phyloP scores from a whole-genome alignment of 2,113 vertebrate species.

The Pomatorhinus ruficollis region DNA sequence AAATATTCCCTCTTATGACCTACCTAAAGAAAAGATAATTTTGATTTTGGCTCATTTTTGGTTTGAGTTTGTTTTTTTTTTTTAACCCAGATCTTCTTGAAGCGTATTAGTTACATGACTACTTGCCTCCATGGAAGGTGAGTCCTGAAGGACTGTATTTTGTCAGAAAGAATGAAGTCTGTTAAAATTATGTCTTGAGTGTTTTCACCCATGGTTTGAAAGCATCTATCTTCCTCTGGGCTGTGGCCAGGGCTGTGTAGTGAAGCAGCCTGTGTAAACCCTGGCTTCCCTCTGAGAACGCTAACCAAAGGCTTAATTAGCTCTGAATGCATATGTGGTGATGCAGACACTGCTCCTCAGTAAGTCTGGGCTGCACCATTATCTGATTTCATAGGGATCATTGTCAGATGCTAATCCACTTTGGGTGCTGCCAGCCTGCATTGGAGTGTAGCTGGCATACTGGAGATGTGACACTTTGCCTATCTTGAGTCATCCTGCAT shows the following conservation, averaged over 20 bases:
- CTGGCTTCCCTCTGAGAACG: neutral
- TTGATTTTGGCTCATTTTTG: neutral
- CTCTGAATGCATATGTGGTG: neutral
- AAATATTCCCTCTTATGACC: neutral
- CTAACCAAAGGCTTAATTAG: neutral
- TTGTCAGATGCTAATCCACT: neutral
- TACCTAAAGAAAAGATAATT: neutral
- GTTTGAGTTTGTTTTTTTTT: too few relatives aligned
- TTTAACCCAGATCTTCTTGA: neutral
- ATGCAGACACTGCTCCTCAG: neutral
- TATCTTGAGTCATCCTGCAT: neutral
- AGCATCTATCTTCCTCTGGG: neutral
- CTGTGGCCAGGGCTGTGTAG: neutral
- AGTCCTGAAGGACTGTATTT: neutral
- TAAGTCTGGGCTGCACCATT: neutral
- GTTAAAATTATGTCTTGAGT: neutral
- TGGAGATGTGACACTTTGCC: neutral
- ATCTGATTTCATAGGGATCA: neutral
- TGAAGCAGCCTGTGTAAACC: neutral
- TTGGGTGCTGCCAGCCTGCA: neutral
- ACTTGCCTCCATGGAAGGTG: neutral
- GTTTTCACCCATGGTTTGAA: neutral
- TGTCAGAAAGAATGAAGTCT: neutral
- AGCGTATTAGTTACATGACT: conserved; percentile 7
- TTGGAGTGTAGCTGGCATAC: neutral